Evolutionary conservation across 2,888 invertebrate genomes (phyloP).

Genomic region (Hirtodrosophila confusa): DNA sequence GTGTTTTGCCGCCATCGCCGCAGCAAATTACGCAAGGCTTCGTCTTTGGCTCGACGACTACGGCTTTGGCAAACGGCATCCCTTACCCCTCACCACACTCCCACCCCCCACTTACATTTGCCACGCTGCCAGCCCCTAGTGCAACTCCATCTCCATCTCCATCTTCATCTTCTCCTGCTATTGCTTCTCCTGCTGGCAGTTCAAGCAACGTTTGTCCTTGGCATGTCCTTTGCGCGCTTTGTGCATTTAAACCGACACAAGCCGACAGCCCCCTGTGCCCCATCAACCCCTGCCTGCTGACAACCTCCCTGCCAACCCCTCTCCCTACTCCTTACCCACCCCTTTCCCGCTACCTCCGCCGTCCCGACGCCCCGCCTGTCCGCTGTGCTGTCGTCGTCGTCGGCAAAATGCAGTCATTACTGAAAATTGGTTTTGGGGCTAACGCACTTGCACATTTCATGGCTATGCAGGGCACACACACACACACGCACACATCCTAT

Average conservation of each 20-base stretch:
- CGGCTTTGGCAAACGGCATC: conserved; percentile 34
- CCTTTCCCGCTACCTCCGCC: background rate
- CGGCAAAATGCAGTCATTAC: conserved; percentile 82
- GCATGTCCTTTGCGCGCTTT: conserved; percentile 79
- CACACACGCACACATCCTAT: conserved; percentile 20
- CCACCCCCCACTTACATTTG: background rate
- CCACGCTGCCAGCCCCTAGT: background rate
- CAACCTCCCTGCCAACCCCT: background rate
- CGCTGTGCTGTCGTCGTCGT: conserved; percentile 12
- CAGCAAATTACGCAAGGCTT: conserved; percentile 76
- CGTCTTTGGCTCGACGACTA: conserved; percentile 43
- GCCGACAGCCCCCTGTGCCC: conserved; percentile 29
- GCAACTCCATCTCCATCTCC: conserved; percentile 15
- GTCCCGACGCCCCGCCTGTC: conserved; percentile 5
- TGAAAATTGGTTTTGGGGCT: conserved; percentile 82
- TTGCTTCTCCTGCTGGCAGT: conserved; percentile 39
- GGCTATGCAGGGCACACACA: conserved; percentile 67
- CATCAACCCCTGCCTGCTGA: background rate
- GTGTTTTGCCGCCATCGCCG: conserved; percentile 80
- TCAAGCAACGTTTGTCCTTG: conserved; percentile 81
- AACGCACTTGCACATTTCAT: conserved; percentile 79
- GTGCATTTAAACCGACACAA: conserved; percentile 74
- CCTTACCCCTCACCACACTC: background rate
- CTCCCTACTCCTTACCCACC: background rate
- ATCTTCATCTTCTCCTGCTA: conserved; percentile 3